Evolutionary conservation across 2,113 vertebrate genomes (phyloP).

Genomic region (Erythrocercus mccallii): DNA sequence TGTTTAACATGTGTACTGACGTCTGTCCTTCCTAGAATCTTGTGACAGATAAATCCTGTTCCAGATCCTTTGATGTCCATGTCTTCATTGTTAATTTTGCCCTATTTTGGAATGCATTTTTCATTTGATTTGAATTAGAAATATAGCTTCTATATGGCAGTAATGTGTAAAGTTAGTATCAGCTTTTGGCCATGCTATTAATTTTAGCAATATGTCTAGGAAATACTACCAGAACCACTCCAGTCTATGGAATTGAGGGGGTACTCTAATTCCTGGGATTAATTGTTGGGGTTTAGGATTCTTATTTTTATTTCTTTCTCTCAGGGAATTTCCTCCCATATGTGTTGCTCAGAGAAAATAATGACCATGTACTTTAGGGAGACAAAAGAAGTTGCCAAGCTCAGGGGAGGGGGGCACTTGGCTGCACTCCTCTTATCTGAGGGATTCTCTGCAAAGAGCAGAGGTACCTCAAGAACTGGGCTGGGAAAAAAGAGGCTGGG

Average conservation of each 20-base stretch:
- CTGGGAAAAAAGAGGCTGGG: neutral
- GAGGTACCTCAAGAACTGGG: neutral
- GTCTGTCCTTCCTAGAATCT: neutral
- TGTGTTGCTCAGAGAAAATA: neutral
- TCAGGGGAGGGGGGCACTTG: neutral
- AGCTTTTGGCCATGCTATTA: neutral
- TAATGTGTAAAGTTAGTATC: neutral
- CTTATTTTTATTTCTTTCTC: neutral
- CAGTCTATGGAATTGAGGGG: neutral
- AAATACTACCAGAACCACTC: neutral
- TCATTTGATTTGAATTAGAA: neutral
- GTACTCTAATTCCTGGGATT: neutral
- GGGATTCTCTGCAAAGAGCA: neutral
- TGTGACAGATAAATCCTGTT: neutral
- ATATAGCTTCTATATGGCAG: neutral
- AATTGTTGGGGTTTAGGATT: neutral
- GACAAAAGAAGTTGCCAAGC: neutral
- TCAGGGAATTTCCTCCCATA: neutral
- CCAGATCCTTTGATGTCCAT: neutral
- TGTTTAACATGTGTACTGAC: neutral
- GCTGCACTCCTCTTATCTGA: neutral
- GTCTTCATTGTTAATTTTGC: neutral
- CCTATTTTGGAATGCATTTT: neutral
- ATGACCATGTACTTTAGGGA: neutral
- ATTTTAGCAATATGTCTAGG: neutral